Evolutionary conservation across 2,113 vertebrate species (phyloP), one percentile per base, ranked within the genome.

Genomic region (Apteryx owenii): DNA sequence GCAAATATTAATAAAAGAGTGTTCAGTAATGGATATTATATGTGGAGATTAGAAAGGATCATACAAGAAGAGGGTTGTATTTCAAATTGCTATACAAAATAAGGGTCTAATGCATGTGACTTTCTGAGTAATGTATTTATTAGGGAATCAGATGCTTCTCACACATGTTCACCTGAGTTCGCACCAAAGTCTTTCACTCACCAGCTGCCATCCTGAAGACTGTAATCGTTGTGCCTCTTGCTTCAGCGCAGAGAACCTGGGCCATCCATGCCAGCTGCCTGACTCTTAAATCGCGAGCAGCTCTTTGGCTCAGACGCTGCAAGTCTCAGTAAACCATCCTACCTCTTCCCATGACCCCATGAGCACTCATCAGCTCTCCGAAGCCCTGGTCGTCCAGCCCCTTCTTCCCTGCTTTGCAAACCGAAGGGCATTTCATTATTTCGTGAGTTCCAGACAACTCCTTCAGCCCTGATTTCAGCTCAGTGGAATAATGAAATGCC

Each of bases 201-300:
- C 12, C 36, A 91, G 33, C 40, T 85, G 50, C 50, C 68, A 77
- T 21, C 42, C 29, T 54, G 33, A 77, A 62, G 3, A 50, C 4
- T 11, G 18, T 36, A 16, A n/a, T 26, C 33, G 17, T 4, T 56
- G 16, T n/a, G 23, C 10, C 12, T 10, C 76, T 91, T 83, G 36
- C 44, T 73, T 71, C 18, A 48, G 15, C 40, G 54, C 9, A 48
- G 56, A 76, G 20, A 53, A 3, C 36, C 58, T 28, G 61, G 51
- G 21, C 29, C 16, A 46, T 29, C 23, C 4, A 1, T 1, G 1
- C 18, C 26, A 94, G 53, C 40, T 83, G 42, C 29, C 28, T 2
- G 4, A 8, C 7, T 44, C 29, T 73, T 68, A 5, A 0, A 3
- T 21, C 26, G 14, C 29, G 44, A 19, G 6, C 53, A 3, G 16